Evolutionary conservation across 2,797 vertebrate genomes (phyloP).

Genomic region (Pangasius sanitwongsei): DNA sequence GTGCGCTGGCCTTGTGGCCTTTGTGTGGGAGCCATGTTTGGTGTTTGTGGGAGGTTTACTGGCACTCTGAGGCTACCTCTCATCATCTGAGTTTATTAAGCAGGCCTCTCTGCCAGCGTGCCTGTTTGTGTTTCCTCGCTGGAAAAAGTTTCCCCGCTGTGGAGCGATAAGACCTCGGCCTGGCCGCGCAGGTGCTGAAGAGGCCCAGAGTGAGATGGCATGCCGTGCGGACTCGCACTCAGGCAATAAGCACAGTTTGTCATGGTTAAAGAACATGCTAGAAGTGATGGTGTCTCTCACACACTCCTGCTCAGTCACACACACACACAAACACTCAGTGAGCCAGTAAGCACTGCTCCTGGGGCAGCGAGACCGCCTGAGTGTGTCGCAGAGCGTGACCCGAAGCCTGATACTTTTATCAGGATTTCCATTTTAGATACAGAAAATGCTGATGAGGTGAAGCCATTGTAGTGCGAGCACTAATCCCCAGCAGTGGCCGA

Average conservation of each 20-base stretch:
- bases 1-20: slow-evolving; percentile 15
- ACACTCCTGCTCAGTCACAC: not conserved
- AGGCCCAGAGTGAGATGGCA: slow-evolving; percentile 48
- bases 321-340: slow-evolving; percentile 16
- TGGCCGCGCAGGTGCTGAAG: slow-evolving; percentile 54
- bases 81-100: slow-evolving; percentile 41
- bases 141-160: slow-evolving; percentile 43
- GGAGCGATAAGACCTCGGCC: slow-evolving; percentile 32
- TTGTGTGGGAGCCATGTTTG: slow-evolving; percentile 10
- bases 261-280: slow-evolving; percentile 45
- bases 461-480: slow-evolving; percentile 61
- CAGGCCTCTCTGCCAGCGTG: slow-evolving; percentile 29
- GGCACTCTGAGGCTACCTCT: slow-evolving; percentile 37
- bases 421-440: slow-evolving; percentile 76
- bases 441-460: slow-evolving; percentile 74
- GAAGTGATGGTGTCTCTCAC: slow-evolving; percentile 36
- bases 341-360: slow-evolving; percentile 21
- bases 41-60: slow-evolving; percentile 9
- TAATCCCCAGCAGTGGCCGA: slow-evolving; percentile 70
- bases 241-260: slow-evolving; percentile 50
- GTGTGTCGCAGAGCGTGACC: slow-evolving; percentile 63
- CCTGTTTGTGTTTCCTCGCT: slow-evolving; percentile 39
- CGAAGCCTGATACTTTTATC: slow-evolving; percentile 67
- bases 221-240: slow-evolving; percentile 35
- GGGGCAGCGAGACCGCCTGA: slow-evolving; percentile 28